These are phyloP conservation scores for Catharus minimus DNA, from an alignment of 2,113 vertebrate species.

Conservation along the genomic window DNA sequence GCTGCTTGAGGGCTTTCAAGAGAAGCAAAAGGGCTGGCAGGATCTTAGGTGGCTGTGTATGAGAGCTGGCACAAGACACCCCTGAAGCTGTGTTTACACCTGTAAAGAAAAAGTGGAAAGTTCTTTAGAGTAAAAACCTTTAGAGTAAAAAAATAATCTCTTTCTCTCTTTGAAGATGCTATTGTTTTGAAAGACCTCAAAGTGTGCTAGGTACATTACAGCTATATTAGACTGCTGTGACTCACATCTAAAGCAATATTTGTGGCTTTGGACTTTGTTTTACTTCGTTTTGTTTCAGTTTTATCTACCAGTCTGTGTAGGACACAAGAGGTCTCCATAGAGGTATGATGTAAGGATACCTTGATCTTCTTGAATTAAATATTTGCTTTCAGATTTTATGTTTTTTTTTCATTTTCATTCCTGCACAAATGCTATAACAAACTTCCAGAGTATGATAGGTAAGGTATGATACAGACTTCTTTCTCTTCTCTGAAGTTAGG, in stretches of 20 bases:
- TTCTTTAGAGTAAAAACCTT: not conserved
- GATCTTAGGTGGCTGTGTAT: not conserved
- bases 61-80: not conserved
- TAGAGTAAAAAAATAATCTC: not conserved
- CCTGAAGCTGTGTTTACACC: not conserved
- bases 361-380: not conserved
- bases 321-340: not conserved
- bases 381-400: not conserved
- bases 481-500: not conserved
- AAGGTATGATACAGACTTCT: not conserved
- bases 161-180: not conserved
- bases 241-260: not conserved
- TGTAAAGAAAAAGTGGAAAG: not conserved
- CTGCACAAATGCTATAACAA: not conserved
- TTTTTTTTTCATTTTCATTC: not conserved
- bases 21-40: not conserved
- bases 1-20: not conserved
- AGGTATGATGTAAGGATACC: accelerated
- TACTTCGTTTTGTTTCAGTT: not conserved
- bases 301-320: not conserved
- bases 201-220: not conserved
- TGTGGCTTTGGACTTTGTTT: not conserved
- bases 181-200: not conserved
- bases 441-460: not conserved
- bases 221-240: not conserved